Evolutionary conservation across 2,113 vertebrate species (phyloP).

Genomic region (Erythrocercus mccallii): DNA sequence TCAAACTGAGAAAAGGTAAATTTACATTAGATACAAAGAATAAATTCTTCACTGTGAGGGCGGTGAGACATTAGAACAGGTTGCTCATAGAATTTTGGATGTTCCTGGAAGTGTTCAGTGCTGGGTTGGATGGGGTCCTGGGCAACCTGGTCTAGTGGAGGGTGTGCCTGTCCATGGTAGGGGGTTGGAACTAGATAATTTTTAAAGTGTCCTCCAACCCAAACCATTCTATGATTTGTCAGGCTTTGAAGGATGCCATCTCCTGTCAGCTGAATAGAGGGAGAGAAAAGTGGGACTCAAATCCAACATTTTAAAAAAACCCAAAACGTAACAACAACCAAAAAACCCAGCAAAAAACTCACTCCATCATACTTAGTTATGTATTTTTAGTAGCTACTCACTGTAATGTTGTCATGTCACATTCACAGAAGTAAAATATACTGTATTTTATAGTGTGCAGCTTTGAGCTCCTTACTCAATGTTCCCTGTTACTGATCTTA

Average conservation of each 20-base stretch:
- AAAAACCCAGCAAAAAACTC: background rate
- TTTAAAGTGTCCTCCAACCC: background rate
- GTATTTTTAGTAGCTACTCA: background rate
- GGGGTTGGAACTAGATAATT: background rate
- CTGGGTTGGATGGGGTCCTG: background rate
- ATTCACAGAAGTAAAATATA: background rate
- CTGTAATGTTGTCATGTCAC: background rate
- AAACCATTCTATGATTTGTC: background rate
- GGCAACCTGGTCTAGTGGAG: background rate
- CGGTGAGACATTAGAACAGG: background rate
- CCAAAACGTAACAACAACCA: background rate
- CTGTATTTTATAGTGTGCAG: background rate
- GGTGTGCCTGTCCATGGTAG: background rate
- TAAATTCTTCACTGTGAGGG: background rate
- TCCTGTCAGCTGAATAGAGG: background rate
- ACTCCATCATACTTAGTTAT: background rate
- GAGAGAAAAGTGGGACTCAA: background rate
- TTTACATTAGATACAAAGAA: background rate
- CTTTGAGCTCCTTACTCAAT: background rate
- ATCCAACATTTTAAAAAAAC: background rate
- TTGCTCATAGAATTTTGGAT: background rate
- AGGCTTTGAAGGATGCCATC: background rate
- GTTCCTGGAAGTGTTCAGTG: background rate
- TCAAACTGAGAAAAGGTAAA: background rate
- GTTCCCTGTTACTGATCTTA: background rate